Evolutionary conservation across 2,113 vertebrate genomes (phyloP), one percentile per base, ranked within the genome.

Genomic region (Chamaea fasciata): DNA sequence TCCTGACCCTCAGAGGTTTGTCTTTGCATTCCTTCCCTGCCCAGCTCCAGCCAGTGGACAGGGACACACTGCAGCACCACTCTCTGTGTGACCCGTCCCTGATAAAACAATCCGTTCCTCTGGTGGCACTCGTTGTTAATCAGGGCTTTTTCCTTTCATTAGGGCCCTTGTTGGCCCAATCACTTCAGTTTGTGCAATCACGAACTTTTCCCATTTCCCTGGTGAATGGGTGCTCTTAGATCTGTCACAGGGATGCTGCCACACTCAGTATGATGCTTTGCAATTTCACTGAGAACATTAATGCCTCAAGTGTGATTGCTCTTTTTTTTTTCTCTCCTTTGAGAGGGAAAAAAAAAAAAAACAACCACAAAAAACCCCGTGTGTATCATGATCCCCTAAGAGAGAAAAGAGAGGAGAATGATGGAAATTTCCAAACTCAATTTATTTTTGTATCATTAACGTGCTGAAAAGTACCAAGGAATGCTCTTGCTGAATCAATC

Each of bases 101-200:
- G 70, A 92, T 85, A 95, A 96, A 96, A 93, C 71, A 89, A 88
- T 94, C 90, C 79, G 63, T 94, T 94, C 92, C 90, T 87, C 89
- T 80, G 64, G 75, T 67, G 60, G 91, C 92, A 70, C 79, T 95
- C 84, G 73, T 91, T 97, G 94, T 96, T 97, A 97, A 97, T 97
- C 95, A 97, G 81, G 14, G 3, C 39, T 95, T 95, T 95, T 95
- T 90, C 76, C 46, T 71, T 90, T 94, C 93, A 87, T 96, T 97
- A 96, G 68, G 75, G 77, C 79, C 1, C 10, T 83, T 22, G 74
- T 89, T 96, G 93, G 79, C 91, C 96, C 94, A 94, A 71, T 96
- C 95, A 93, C 95, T 95, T 94, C 87, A 88, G 75, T 96, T 15
- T 92, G 76, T 95, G 88, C 79, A 94, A 96, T 97, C 88, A 88